Evolutionary conservation across 2,888 invertebrate genomes (phyloP), one percentile per base, ranked within the genome.

Genomic region (Acronicta aceris): DNA sequence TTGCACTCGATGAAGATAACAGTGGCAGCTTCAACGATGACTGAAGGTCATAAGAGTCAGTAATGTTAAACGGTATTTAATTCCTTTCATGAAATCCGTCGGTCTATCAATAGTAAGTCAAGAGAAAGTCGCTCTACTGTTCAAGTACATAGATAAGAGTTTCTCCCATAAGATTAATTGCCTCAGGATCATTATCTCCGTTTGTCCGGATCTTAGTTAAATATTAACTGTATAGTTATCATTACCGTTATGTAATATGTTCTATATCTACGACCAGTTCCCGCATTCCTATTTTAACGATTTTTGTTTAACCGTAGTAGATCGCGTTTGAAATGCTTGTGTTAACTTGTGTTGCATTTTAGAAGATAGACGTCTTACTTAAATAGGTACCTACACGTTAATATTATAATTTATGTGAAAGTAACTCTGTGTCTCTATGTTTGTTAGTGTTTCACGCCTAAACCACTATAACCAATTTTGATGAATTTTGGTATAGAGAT

Each of bases 81-180:
- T 45, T 58, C n/a, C 42, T 53, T 36, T 21, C 43, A 53, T 43
- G 40, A 40, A 48, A 57, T 50, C 48, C 43, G 45, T 16, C 12
- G 21, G 13, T 6, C n/a, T 40, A 54, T 51, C 8, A 25, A 57
- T 59, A 36, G 10, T 10, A 30, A 7, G 27, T 45, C 38, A 59
- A 57, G 55, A 68, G 72, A 71, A 71, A 68, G 49, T 59, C 17
- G 17, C 8, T 59, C 9, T 36, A 43, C 55, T 52, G 40, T 48
- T 42, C 46, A 27, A 48, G 40, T 27, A 13, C 21, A 17, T 40
- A 42, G 8, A 55, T n/a, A 38, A 46, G 17, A 51, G 59, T 68
- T 71, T 65, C 52, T 64, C 46, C 7, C 49, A 41, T 2, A 61
- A 66, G 62, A 60, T 71, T 56, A 67, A 71, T 59, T 45, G 46